These are phyloP conservation scores for Mactromeris polynyma DNA, from an alignment of 2,888 invertebrate species.

Conservation along the genomic window DNA sequence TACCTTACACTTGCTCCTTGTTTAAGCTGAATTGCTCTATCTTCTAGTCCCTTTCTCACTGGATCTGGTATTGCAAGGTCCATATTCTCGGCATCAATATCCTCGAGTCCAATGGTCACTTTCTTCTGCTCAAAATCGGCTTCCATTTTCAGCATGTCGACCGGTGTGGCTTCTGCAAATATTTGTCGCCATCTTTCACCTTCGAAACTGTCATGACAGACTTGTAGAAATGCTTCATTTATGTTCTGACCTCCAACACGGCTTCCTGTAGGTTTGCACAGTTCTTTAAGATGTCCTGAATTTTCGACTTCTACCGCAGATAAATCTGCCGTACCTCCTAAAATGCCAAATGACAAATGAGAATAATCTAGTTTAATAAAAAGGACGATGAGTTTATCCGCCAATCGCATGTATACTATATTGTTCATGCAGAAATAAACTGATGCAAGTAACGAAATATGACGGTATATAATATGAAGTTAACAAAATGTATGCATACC, in stretches of 20 bases:
- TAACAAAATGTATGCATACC: too few relatives aligned
- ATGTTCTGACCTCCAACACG: conserved; percentile 56
- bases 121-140: conserved; percentile 61
- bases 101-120: conserved; percentile 40
- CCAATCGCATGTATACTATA: too few relatives aligned
- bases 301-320: conserved; percentile 51
- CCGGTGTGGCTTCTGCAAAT: conserved; percentile 23
- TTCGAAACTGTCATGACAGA: conserved; percentile 48
- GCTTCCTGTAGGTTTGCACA: conserved; percentile 33
- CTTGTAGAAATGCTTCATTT: conserved; percentile 56
- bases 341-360: not conserved
- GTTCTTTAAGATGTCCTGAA: conserved; percentile 46
- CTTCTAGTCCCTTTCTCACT: conserved; percentile 19
- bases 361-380: too few relatives aligned
- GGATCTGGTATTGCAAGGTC: conserved; percentile 36
- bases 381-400: too few relatives aligned
- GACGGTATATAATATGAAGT: too few relatives aligned
- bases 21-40: conserved; percentile 24
- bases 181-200: conserved; percentile 39
- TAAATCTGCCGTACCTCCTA: conserved; percentile 61
- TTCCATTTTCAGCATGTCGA: conserved; percentile 53
- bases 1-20: not conserved
- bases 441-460: too few relatives aligned
- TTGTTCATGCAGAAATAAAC: too few relatives aligned
- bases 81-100: conserved; percentile 22